Evolutionary conservation across 2,113 vertebrate genomes (phyloP), one percentile per base, ranked within the genome.

Genomic region (Centropristis striata): DNA sequence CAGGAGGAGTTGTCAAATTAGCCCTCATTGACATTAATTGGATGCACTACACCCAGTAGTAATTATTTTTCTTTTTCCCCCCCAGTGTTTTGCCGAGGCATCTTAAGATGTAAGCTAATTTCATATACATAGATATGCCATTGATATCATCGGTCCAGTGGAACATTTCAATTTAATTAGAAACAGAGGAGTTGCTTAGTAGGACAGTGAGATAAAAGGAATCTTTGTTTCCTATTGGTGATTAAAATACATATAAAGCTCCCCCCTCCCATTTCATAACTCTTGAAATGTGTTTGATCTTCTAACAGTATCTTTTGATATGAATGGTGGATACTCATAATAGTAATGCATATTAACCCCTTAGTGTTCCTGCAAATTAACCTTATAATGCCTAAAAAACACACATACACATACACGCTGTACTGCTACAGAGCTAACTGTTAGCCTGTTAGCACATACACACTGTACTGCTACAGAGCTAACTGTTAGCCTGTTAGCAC

Each of bases 11-110:
- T 91, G 84, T 91, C 84, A 88, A 84, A 90, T 91, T 90, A 93
- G 74, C 74, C 67, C 71, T 84, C 28, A 78, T 84, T 89, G 90
- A 85, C 88, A 88, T 81, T 94, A 92, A 94, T 91, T 93, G 88
- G 85, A 83, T 88, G 78, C 86, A 86, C 64, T 86, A 86, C 75
- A 89, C 61, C 74, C 50, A 75, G 60, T 53, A 70, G 77, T 90
- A 90, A 90, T 94, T 88, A 83, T 77, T 76, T 47, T 28, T 39
- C 32, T 65, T 55, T 61, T 72, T 61, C 21, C 1, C 66, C 50
- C 49, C 21, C 32, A 28, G 36, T 79, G 54, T 80, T 88, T 84
- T 84, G 66, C 50, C 71, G 54, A 54, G 25, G 50, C 66, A 81
- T 83, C 54, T 83, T 76, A 78, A 72, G 53, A 83, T 81, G 71